Conservation (phyloP, 2,888 invertebrate genomes). For the Mythimna vitellina region DNA sequence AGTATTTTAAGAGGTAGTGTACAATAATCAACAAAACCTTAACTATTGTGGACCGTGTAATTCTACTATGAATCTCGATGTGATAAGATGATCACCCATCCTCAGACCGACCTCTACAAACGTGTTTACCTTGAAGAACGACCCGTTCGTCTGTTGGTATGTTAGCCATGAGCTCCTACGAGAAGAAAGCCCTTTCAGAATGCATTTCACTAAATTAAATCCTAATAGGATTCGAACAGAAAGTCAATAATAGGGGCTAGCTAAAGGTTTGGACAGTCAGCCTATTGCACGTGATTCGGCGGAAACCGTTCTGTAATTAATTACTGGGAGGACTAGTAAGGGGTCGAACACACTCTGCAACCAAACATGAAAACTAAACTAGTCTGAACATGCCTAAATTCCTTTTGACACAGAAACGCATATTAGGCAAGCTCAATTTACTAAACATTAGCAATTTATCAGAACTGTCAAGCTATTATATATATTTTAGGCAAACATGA, state of each 20-base stretch:
- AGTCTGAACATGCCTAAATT: conserved; percentile 38
- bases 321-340: conserved; percentile 67
- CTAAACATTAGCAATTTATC: conserved; percentile 58
- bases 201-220: conserved; percentile 31
- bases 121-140: no score
- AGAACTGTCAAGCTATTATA: conserved; percentile 48
- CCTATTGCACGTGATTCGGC: conserved; percentile 77
- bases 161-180: no score
- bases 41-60: no score
- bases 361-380: conserved; percentile 43
- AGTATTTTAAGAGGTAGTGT: no score
- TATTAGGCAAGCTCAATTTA: conserved; percentile 51
- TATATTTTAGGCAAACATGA: conserved; percentile 23
- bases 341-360: conserved; percentile 64
- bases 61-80: no score
- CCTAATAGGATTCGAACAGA: conserved; percentile 60
- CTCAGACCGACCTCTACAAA: no score
- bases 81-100: no score
- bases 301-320: conserved; percentile 76
- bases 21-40: no score
- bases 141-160: no score
- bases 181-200: not conserved
- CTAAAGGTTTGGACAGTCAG: conserved; percentile 72
- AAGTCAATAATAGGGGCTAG: conserved; percentile 66
- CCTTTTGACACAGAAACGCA: conserved; percentile 43